phyloP scores from a whole-genome alignment of 2,888 invertebrate species.

The Pandemis corylana region DNA sequence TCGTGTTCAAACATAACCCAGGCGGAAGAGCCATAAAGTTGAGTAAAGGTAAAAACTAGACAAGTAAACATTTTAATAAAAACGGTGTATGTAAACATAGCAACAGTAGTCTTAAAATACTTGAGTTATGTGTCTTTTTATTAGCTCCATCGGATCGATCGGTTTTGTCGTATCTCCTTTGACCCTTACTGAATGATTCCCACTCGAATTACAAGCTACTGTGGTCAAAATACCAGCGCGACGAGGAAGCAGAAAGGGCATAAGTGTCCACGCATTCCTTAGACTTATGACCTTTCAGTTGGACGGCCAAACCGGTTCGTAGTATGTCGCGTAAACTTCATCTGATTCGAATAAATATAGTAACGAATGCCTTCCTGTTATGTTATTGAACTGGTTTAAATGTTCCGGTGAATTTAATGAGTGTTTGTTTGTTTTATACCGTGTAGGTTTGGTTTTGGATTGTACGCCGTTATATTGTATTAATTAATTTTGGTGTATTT shows the following conservation, averaged over 20 bases:
- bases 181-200: slow-evolving; percentile 23
- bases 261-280: slow-evolving; percentile 24
- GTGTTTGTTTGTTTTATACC: slow-evolving; percentile 1
- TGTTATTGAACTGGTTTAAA: slow-evolving; percentile 27
- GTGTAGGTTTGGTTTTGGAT: neutral
- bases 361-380: slow-evolving; percentile 40
- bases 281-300: slow-evolving; percentile 23
- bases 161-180: slow-evolving; percentile 6
- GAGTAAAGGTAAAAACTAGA: no score
- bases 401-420: slow-evolving; percentile 25
- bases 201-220: slow-evolving; percentile 29
- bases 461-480: neutral
- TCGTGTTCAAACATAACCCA: no score
- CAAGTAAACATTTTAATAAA: neutral
- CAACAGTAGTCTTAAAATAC: neutral
- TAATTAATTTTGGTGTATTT: neutral
- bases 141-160: neutral
- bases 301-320: slow-evolving; percentile 28
- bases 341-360: slow-evolving; percentile 38
- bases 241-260: slow-evolving; percentile 33
- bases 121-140: neutral
- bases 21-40: no score
- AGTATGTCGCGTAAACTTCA: slow-evolving; percentile 39
- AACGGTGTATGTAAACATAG: neutral
- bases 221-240: slow-evolving; percentile 37